phyloP scores from a whole-genome alignment of 2,113 vertebrate species.

The Electrona antarctica region DNA sequence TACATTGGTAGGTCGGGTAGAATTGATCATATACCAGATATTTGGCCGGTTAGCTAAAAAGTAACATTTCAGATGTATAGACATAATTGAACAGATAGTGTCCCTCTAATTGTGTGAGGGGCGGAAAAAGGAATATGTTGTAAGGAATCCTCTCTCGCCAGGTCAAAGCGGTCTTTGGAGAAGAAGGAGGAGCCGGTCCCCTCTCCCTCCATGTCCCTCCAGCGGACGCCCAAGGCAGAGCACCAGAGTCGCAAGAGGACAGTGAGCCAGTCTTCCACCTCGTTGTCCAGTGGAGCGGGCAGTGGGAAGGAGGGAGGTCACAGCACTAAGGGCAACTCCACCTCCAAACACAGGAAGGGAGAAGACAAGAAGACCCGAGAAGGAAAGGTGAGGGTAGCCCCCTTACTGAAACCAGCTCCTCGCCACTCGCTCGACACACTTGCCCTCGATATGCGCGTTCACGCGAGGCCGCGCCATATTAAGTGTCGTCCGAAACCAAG shows the following conservation, averaged over 20 bases:
- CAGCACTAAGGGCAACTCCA: constrained; percentile 82
- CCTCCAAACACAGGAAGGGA: constrained; percentile 89
- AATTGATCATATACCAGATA: no score
- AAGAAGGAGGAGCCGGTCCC: constrained; percentile 94
- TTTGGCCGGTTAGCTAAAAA: no score
- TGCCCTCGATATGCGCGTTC: no score
- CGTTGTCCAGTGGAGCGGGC: constrained; percentile 84
- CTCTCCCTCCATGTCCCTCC: constrained; percentile 87
- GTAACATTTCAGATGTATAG: no score
- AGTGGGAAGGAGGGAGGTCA: constrained; percentile 84
- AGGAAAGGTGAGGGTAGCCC: constrained; percentile 88
- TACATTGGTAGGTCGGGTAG: no score
- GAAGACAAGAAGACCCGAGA: constrained; percentile 91
- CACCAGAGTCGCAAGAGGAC: constrained; percentile 91
- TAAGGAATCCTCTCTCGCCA: constrained; percentile 60
- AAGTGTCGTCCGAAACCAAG: no score
- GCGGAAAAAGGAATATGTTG: no score
- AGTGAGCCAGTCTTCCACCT: constrained; percentile 89
- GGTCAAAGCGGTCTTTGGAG: constrained; percentile 85
- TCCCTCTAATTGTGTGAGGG: background rate
- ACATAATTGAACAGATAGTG: no score
- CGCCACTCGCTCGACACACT: no score
- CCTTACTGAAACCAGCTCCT: no score
- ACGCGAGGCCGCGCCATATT: no score
- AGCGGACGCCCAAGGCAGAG: constrained; percentile 89